A percentile compares a stretch with the other conserved stretches of the same genome.
Evolutionary conservation across 1,140 invertebrate species (phyloP).

Genomic region (Nephila pilipes): DNA sequence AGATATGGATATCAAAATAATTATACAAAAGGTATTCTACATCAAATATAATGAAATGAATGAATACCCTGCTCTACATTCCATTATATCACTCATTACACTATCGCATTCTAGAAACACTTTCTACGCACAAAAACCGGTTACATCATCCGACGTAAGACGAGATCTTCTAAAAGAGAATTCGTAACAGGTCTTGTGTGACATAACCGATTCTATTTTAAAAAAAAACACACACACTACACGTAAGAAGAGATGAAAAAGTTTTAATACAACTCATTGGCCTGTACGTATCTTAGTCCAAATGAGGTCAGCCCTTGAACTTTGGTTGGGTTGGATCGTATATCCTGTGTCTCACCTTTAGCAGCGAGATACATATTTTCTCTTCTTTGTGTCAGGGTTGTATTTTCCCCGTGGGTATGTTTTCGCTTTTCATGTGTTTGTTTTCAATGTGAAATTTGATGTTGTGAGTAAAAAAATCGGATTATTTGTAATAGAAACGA

Average conservation of each 20-base stretch:
- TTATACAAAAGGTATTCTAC: too few relatives aligned
- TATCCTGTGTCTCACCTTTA: not conserved
- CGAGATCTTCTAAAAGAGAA: not conserved
- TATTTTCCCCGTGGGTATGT: not conserved
- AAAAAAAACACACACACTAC: not conserved
- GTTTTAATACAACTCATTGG: not conserved
- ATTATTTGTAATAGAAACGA: too few relatives aligned
- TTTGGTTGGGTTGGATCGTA: not conserved
- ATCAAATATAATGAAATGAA: not conserved
- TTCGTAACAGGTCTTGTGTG: not conserved
- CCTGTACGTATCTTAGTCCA: not conserved
- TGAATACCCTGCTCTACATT: not conserved
- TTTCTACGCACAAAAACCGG: not conserved
- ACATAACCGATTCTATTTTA: not conserved
- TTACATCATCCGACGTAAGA: not conserved
- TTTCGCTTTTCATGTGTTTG: not conserved
- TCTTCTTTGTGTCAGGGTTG: not conserved
- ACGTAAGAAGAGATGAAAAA: not conserved
- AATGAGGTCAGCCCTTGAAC: slow-evolving; percentile 21
- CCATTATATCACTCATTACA: not conserved
- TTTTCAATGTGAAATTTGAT: not conserved
- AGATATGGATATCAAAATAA: too few relatives aligned
- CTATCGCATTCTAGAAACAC: not conserved
- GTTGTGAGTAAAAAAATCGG: not conserved
- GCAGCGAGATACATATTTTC: not conserved